Conservation (phyloP, 2,888 invertebrate species). For the Aporophyla lueneburgensis region DNA sequence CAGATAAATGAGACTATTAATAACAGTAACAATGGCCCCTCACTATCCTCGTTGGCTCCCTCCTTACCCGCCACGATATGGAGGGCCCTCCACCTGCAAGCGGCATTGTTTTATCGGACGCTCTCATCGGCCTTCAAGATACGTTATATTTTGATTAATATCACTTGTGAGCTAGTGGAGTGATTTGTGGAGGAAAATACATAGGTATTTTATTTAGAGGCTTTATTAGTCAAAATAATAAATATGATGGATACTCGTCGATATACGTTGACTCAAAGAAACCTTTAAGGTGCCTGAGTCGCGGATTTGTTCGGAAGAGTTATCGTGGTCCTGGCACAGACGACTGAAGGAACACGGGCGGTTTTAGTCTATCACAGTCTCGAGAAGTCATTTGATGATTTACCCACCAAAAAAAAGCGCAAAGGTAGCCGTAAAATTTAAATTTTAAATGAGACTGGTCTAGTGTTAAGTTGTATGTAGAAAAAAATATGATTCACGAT, state of each 20-base stretch:
- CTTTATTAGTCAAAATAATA: background rate
- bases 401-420: too few relatives aligned
- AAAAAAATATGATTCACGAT: too few relatives aligned
- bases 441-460: too few relatives aligned
- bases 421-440: too few relatives aligned
- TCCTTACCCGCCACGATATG: conserved; percentile 68
- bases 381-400: too few relatives aligned
- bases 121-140: conserved; percentile 67
- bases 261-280: too few relatives aligned
- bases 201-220: conserved; percentile 1
- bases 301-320: too few relatives aligned
- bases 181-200: conserved; percentile 34
- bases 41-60: conserved; percentile 36
- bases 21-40: conserved; percentile 49
- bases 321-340: too few relatives aligned
- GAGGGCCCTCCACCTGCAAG: conserved; percentile 72
- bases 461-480: too few relatives aligned
- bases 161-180: conserved; percentile 39
- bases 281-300: too few relatives aligned
- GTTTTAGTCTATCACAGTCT: too few relatives aligned
- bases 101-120: conserved; percentile 78
- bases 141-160: conserved; percentile 70
- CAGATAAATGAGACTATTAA: conserved; percentile 31
- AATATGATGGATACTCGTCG: background rate
- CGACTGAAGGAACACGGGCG: too few relatives aligned